phyloP scores from a whole-genome alignment of 2,888 invertebrate species.

The Tridacna gigas region DNA sequence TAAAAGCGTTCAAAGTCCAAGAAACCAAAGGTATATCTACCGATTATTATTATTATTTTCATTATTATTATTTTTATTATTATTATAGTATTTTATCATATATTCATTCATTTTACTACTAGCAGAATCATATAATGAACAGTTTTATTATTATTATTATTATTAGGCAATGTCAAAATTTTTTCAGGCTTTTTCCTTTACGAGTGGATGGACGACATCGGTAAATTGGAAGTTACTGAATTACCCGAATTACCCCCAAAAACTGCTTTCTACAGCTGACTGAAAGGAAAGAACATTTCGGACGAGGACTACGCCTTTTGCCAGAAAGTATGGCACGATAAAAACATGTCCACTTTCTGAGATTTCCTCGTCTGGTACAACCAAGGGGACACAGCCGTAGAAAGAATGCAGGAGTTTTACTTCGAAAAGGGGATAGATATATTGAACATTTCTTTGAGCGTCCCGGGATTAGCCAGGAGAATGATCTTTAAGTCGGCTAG shows the following conservation, averaged over 20 bases:
- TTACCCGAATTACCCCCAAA: conserved; percentile 16
- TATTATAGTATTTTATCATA: too few relatives aligned
- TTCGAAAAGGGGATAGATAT: conserved; percentile 48
- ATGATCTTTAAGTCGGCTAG: conserved; percentile 47
- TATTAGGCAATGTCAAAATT: too few relatives aligned
- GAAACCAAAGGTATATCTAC: conserved; percentile 36
- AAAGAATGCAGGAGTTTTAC: conserved; percentile 48
- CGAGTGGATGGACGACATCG: too few relatives aligned
- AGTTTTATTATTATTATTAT: too few relatives aligned
- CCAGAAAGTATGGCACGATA: conserved; percentile 53
- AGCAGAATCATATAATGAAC: too few relatives aligned
- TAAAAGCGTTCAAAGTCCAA: conserved; percentile 45
- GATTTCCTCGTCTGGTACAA: conserved; percentile 66
- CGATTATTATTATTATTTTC: too few relatives aligned
- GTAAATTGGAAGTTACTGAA: too few relatives aligned
- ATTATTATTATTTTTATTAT: too few relatives aligned
- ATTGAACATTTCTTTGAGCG: conserved; percentile 55
- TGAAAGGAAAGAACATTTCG: conserved; percentile 25
- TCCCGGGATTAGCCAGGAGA: conserved; percentile 62
- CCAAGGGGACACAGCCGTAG: conserved; percentile 52
- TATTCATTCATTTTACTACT: too few relatives aligned
- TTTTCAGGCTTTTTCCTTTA: too few relatives aligned
- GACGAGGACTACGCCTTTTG: conserved; percentile 18
- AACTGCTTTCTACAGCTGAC: conserved; percentile 7
- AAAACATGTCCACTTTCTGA: conserved; percentile 49